Evolutionary conservation across 2,888 invertebrate species (phyloP).

Genomic region (Scelioninae gen. 2): DNA sequence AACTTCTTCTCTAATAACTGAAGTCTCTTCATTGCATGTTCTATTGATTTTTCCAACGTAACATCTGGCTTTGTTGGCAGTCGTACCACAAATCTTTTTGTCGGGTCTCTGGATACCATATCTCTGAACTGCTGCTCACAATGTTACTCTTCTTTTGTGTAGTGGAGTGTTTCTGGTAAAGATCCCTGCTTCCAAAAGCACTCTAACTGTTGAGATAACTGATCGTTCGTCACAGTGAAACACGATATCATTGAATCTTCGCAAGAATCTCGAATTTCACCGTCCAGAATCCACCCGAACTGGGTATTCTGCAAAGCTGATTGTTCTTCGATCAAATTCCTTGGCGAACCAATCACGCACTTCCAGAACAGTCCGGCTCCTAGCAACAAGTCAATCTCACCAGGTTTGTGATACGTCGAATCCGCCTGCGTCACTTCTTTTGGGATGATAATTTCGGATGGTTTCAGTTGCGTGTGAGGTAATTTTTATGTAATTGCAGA

Average conservation of each 20-base stretch:
- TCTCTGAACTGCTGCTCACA: conserved; percentile 21
- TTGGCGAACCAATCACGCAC: neutral
- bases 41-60: conserved; percentile 35
- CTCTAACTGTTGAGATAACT: conserved; percentile 22
- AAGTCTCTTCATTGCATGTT: conserved; percentile 40
- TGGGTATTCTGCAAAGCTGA: conserved; percentile 20
- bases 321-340: conserved; percentile 6
- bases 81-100: conserved; percentile 52
- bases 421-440: conserved; percentile 3
- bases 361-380: conserved; percentile 27
- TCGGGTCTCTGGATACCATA: conserved; percentile 25
- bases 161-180: neutral
- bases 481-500: conserved; percentile 9
- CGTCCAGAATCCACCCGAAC: conserved; percentile 29
- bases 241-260: neutral
- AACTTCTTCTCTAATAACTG: conserved; percentile 35
- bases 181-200: conserved; percentile 16
- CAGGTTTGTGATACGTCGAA: conserved; percentile 18
- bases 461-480: neutral
- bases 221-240: conserved; percentile 2
- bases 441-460: neutral
- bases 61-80: conserved; percentile 28
- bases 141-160: conserved; percentile 7
- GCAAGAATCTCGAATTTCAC: neutral
- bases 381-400: conserved; percentile 10